phyloP scores from a whole-genome alignment of 2,113 vertebrate species.

The Chaetodon trifascialis region DNA sequence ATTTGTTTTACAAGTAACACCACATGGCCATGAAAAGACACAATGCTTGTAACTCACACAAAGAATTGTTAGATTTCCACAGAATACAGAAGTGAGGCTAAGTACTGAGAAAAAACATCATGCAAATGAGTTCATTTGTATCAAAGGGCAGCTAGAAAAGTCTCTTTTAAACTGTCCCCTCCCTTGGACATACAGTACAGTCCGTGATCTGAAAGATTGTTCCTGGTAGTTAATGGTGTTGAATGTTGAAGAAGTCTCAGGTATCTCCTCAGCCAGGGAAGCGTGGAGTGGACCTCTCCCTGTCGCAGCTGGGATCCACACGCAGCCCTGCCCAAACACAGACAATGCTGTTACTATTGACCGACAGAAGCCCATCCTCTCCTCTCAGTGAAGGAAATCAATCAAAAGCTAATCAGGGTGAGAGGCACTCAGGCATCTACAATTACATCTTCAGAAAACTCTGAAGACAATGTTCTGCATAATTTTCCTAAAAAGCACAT shows the following conservation, averaged over 20 bases:
- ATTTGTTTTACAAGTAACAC: neutral
- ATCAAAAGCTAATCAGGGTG: slow-evolving; percentile 43
- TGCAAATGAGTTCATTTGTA: neutral
- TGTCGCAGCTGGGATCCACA: slow-evolving; percentile 8
- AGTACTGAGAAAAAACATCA: neutral
- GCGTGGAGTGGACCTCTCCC: slow-evolving; percentile 19
- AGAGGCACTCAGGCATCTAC: neutral
- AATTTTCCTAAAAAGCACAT: no score
- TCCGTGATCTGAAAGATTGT: neutral
- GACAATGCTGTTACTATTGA: slow-evolving; percentile 48
- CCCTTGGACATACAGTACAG: neutral
- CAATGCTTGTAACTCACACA: neutral
- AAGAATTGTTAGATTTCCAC: neutral
- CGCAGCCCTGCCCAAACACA: slow-evolving; percentile 32
- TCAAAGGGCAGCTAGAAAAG: neutral
- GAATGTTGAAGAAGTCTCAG: neutral
- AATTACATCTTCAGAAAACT: neutral
- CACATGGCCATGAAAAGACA: neutral
- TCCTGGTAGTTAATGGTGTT: neutral
- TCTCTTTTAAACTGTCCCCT: neutral
- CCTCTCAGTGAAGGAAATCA: slow-evolving; percentile 29
- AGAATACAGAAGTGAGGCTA: neutral
- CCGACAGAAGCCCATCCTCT: neutral
- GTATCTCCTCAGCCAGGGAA: slow-evolving; percentile 45
- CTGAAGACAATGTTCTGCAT: neutral